Evolutionary conservation across 2,797 vertebrate species (phyloP).

Genomic region (Rhabdophis nuchalis): DNA sequence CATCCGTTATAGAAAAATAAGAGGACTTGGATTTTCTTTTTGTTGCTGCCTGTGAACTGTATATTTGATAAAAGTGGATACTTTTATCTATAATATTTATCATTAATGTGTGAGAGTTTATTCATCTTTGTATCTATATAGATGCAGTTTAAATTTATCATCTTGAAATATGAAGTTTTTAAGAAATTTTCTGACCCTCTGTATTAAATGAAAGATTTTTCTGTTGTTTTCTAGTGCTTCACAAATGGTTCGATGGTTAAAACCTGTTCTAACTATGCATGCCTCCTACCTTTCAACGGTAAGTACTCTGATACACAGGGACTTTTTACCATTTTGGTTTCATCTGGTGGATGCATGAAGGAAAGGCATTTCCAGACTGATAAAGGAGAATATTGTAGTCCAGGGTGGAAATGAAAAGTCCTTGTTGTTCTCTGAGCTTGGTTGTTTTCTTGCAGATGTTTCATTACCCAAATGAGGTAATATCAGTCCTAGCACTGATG

Average conservation of each 20-base stretch:
- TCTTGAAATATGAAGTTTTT: neutral
- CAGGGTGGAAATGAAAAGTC: neutral
- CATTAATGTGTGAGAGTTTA: neutral
- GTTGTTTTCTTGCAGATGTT: neutral
- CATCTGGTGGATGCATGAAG: neutral
- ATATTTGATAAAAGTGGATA: neutral
- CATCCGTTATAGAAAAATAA: neutral
- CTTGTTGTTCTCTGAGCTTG: neutral
- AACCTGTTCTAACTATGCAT: constrained; percentile 86
- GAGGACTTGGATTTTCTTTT: neutral
- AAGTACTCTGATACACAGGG: constrained; percentile 61
- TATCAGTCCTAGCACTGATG: neutral
- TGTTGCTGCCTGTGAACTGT: neutral
- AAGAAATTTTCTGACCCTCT: neutral
- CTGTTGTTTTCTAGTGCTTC: constrained; percentile 76
- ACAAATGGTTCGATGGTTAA: constrained; percentile 92
- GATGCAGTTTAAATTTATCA: constrained; percentile 2
- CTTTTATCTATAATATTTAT: neutral
- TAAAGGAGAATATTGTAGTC: neutral
- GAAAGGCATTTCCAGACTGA: neutral
- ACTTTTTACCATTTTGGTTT: neutral
- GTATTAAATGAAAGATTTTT: neutral
- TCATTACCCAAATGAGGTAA: neutral
- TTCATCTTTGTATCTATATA: neutral
- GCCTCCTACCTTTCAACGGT: constrained; percentile 94